Percentiles rank a stretch among this genome's conserved stretches.
Conservation (phyloP, 1,140 invertebrate genomes). For the Listronotus bonariensis region DNA sequence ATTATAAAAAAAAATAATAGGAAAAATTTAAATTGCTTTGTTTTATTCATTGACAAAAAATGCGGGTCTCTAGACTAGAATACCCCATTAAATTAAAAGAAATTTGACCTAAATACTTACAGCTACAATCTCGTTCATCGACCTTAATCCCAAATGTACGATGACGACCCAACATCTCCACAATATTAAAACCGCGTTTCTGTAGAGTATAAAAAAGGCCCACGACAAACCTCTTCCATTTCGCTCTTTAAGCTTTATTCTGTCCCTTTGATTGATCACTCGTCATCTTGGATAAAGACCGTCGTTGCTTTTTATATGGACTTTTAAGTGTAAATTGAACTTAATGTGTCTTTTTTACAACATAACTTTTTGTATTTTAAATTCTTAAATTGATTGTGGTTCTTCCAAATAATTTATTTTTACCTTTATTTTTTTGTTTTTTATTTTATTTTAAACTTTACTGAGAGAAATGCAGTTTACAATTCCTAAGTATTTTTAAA, state of each 20-base stretch:
- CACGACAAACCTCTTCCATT: constrained; percentile 42
- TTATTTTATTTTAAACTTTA: too few species aligned
- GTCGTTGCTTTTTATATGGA: constrained; percentile 41
- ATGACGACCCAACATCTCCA: constrained; percentile 25
- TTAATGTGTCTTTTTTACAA: constrained; percentile 43
- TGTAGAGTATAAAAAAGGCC: constrained; percentile 41
- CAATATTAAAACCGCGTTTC: constrained; percentile 35
- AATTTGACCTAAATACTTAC: constrained; percentile 7
- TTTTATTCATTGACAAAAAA: too few species aligned
- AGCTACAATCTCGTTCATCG: constrained; percentile 9
- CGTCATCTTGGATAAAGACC: constrained; percentile 44
- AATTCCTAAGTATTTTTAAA: too few species aligned
- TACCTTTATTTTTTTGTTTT: too few species aligned
- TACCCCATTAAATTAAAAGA: constrained; percentile 10
- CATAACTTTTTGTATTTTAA: constrained; percentile 29
- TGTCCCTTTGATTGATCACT: constrained; percentile 47
- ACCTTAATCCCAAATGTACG: constrained; percentile 16
- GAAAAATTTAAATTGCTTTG: too few species aligned
- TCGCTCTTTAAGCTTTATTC: constrained; percentile 39
- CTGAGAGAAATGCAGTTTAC: too few species aligned
- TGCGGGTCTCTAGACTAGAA: too few species aligned
- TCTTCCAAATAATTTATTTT: too few species aligned
- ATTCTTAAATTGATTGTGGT: constrained; percentile 25
- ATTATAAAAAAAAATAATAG: too few species aligned
- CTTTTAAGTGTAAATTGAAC: constrained; percentile 50